phyloP scores from a whole-genome alignment of 2,113 vertebrate genomes.

The Puffinus mauretanicus region DNA sequence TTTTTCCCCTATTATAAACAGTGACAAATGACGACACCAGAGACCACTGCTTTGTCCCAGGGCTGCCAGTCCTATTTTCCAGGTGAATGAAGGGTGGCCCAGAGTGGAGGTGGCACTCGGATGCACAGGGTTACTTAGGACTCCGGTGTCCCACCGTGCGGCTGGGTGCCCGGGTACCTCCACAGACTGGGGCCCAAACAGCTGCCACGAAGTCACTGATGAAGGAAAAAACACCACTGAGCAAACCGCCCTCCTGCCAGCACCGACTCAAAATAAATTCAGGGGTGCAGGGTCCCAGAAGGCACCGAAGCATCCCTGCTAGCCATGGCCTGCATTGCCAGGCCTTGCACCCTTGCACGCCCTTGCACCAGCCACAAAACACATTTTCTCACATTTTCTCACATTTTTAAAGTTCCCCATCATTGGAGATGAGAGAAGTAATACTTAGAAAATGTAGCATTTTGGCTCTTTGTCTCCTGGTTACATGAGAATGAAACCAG shows the following conservation, averaged over 20 bases:
- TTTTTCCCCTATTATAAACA: background rate
- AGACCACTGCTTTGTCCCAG: background rate
- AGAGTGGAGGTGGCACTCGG: accelerated
- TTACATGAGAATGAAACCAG: background rate
- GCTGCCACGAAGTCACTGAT: background rate
- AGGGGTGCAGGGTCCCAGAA: background rate
- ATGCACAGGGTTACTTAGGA: background rate
- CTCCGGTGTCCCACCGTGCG: accelerated
- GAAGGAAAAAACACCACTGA: background rate
- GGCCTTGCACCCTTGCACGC: background rate
- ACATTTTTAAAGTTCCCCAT: accelerated
- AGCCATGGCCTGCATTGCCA: accelerated
- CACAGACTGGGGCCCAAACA: background rate
- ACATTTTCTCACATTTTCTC: background rate
- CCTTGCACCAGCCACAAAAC: background rate
- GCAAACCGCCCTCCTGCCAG: background rate
- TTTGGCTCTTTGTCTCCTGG: background rate
- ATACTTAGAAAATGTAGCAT: accelerated
- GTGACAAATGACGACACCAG: background rate
- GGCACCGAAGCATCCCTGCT: background rate
- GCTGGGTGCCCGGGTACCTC: background rate
- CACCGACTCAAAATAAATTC: accelerated
- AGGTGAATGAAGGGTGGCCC: background rate
- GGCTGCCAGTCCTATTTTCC: background rate
- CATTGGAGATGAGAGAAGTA: background rate